Base-by-base conservation (phyloP, 2,888 invertebrate species). In the Protonemura montana region DNA sequence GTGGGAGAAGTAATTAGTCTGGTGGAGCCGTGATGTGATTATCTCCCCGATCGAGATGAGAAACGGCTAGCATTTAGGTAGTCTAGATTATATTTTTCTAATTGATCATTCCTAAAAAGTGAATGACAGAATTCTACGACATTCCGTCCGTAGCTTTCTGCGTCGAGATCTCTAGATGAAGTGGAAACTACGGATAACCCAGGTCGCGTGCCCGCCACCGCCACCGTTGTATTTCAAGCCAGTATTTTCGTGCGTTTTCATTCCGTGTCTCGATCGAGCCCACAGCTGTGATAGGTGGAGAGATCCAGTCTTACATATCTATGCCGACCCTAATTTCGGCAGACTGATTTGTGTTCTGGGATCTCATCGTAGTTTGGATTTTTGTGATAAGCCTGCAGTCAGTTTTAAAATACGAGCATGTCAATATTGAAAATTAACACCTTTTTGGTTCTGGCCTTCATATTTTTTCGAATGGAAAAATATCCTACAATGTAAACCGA, bases 1-100 rank as follows among this genome's bases (percentile, higher is more conserved):
- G 59, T 59, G 59, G 59, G 59, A 59, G 21, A 59, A 59, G 59
- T 59, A 59, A 21, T 59, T 59, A 59, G 59, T 21, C 35, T 3
- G 35, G 59, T 59, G 59, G 3, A 59, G 59, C 59, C 13, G 59
- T 21, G 13, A 1, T 13, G 59, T 21, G 21, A 16, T 59, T 59
- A 35, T 35, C 35, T 35, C 35, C 35, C 35, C 35, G 35, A 35
- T 10, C 5, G 35, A 35, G 35, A 59, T 21, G 13, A 59, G 6
- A 59, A 59, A 7, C 21, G 13, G 21, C 59, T 59, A 59, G 59
- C 59, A 21, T 59, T 21, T 59, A 10, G 59, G 3, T 59, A 21
- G 59, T 59, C 59, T 59, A 59, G 59, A 59, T 59, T 59, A 59
- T 59, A 59, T 59, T 59, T 59, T 59, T 59, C 59, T 59, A 59